These are phyloP conservation scores for Archips xylosteana DNA, from an alignment of 2,888 invertebrate genomes.

Conservation along the genomic window DNA sequence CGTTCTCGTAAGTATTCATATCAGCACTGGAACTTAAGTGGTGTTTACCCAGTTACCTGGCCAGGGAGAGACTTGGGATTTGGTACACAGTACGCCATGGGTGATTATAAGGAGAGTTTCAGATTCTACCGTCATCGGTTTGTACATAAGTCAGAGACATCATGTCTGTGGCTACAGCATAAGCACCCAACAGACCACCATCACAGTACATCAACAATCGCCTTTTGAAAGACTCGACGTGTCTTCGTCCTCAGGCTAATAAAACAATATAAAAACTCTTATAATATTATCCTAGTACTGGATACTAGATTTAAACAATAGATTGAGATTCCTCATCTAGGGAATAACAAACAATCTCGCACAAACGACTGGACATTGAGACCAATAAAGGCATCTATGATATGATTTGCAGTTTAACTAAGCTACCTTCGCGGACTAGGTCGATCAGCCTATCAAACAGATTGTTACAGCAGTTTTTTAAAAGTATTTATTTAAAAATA, in stretches of 20 bases:
- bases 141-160: neutral
- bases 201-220: neutral
- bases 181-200: neutral
- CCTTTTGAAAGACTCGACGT: neutral
- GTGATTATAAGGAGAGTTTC: no score
- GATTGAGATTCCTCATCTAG: slow-evolving; percentile 9
- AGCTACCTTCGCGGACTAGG: neutral
- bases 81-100: no score
- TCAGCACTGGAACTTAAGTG: no score
- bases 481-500: neutral
- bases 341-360: slow-evolving; percentile 10
- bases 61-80: no score
- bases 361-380: slow-evolving; percentile 1
- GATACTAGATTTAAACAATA: slow-evolving; percentile 4
- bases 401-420: neutral
- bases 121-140: no score
- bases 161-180: neutral
- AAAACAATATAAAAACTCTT: slow-evolving; percentile 1
- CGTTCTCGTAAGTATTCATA: neutral
- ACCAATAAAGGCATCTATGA: neutral
- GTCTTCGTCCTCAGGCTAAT: neutral
- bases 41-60: no score
- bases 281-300: neutral
- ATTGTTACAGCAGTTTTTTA: neutral
- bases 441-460: neutral